Conservation (phyloP, 1,140 invertebrate genomes). For the Melipona quadrifasciata region DNA sequence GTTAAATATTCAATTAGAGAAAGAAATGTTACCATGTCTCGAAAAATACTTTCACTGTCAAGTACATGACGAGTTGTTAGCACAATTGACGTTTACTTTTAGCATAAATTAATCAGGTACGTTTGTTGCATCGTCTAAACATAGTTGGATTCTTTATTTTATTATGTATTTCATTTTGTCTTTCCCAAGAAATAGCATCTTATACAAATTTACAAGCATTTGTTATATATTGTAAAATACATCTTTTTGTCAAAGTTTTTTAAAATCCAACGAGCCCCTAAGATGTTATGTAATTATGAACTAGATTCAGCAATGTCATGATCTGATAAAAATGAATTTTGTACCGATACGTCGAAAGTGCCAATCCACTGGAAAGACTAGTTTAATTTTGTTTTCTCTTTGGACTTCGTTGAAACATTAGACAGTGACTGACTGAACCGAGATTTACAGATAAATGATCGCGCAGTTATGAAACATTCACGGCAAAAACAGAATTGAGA, state of each 20-base stretch:
- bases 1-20: neutral
- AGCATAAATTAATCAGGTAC: too few species aligned
- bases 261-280: too few species aligned
- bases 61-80: neutral
- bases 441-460: neutral
- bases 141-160: too few species aligned
- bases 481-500: neutral
- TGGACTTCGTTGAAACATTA: neutral
- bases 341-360: neutral
- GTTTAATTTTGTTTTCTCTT: neutral
- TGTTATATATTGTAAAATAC: too few species aligned
- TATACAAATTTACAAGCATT: too few species aligned
- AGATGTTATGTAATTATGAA: neutral
- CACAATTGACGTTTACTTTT: too few species aligned
- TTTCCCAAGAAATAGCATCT: too few species aligned
- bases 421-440: too few species aligned
- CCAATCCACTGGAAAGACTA: neutral
- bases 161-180: too few species aligned
- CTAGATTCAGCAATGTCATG: accelerated
- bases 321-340: neutral
- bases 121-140: too few species aligned
- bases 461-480: neutral
- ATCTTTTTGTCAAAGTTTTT: too few species aligned
- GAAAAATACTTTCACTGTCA: conserved; percentile 1
- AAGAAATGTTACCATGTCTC: neutral